These are phyloP conservation scores for Ellobius talpinus DNA, from an alignment of 2,113 vertebrate species.

Conservation along the genomic window DNA sequence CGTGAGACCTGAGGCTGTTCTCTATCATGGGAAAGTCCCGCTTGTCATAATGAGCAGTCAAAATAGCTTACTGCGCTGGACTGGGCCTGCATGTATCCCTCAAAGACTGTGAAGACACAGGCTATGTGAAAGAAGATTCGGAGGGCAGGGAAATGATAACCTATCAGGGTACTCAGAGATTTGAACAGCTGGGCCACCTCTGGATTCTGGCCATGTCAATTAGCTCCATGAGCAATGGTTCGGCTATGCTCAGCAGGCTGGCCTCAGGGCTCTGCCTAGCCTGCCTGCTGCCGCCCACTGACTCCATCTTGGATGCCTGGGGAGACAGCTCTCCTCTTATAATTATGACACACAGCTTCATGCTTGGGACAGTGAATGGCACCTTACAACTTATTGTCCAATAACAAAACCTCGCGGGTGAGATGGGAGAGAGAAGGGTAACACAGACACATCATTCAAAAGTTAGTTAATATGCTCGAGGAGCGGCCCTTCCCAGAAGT, in stretches of 20 bases:
- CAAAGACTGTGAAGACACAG: not conserved
- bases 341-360: not conserved
- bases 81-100: not conserved
- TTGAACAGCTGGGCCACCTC: not conserved
- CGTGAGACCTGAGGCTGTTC: not conserved
- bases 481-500: not conserved
- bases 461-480: not conserved
- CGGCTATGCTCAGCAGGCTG: not conserved
- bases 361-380: not conserved
- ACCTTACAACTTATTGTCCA: conserved; percentile 25
- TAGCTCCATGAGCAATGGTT: rapidly evolving
- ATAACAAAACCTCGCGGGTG: not conserved
- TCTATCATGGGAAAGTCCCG: not conserved
- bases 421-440: not conserved
- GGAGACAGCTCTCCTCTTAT: not conserved
- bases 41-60: conserved; percentile 2
- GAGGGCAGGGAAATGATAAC: not conserved
- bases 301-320: not conserved
- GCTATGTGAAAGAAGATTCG: not conserved
- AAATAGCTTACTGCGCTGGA: not conserved
- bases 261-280: not conserved
- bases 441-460: not conserved
- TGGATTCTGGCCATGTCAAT: not conserved
- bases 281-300: not conserved
- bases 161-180: not conserved